Percentiles rank a stretch among this genome's conserved stretches.
These are phyloP conservation scores for Albula glossodonta DNA, from an alignment of 2,113 vertebrate species.

Conservation along the genomic window DNA sequence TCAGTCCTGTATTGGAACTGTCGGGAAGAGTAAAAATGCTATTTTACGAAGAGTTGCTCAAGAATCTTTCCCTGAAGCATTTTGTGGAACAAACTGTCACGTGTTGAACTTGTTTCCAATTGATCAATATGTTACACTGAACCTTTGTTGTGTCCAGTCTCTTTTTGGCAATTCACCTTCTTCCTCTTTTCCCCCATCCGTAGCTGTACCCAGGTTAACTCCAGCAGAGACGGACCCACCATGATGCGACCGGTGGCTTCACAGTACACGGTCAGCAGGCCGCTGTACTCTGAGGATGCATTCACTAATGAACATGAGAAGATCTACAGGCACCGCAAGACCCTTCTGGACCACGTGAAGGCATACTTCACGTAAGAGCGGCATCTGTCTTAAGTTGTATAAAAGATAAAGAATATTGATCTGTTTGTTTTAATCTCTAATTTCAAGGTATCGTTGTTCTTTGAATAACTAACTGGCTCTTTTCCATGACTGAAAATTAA, in stretches of 20 bases:
- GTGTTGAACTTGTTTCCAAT: neutral
- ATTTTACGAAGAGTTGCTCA: neutral
- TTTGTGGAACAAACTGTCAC: neutral
- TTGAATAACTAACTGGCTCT: too few species aligned
- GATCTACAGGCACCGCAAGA: constrained; percentile 77
- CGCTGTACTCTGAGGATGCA: constrained; percentile 81
- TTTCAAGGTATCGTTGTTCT: too few species aligned
- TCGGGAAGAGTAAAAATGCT: neutral
- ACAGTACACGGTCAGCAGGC: constrained; percentile 81
- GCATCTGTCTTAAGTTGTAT: neutral
- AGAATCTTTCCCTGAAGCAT: neutral
- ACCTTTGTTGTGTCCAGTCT: neutral
- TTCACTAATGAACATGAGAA: constrained; percentile 80
- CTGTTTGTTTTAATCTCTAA: neutral
- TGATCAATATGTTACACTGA: neutral
- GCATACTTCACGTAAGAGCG: constrained; percentile 79
- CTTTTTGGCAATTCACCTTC: neutral
- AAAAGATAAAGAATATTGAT: neutral
- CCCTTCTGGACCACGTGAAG: constrained; percentile 74
- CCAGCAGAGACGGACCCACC: constrained; percentile 32
- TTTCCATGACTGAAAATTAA: too few species aligned
- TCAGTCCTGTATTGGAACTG: neutral
- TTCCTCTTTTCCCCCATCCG: neutral
- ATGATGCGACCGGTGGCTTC: constrained; percentile 77
- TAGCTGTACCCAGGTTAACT: constrained; percentile 32